A percentile compares a stretch with the other conserved stretches of the same genome.
These are phyloP conservation scores for Gadus macrocephalus DNA, from an alignment of 2,113 vertebrate species.

Conservation along the genomic window DNA sequence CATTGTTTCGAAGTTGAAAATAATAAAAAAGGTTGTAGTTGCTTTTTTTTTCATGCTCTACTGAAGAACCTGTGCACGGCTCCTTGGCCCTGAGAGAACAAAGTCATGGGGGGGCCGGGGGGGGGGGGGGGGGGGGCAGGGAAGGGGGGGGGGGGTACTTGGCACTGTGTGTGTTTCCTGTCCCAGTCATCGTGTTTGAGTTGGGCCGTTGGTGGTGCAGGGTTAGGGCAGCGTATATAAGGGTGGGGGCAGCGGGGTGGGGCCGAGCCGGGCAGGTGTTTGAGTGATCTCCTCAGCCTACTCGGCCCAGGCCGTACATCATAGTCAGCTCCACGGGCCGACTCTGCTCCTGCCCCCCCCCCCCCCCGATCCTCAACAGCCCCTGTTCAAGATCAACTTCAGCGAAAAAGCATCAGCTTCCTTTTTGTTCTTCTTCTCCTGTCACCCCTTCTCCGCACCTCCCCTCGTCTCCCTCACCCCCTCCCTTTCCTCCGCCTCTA, in stretches of 20 bases:
- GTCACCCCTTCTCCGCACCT: conserved; percentile 20
- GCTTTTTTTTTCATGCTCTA: too few relatives aligned
- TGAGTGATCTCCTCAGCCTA: conserved; percentile 53
- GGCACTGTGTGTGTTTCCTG: conserved; percentile 35
- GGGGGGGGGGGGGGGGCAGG: background rate
- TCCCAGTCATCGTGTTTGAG: conserved; percentile 60
- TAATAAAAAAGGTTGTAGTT: too few relatives aligned
- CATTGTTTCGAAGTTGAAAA: too few relatives aligned
- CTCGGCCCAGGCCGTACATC: conserved; percentile 60
- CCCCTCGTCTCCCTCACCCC: conserved; percentile 5
- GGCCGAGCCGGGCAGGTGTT: conserved; percentile 60
- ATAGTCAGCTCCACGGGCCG: conserved; percentile 51
- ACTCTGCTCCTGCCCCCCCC: conserved; percentile 2
- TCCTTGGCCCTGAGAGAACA: background rate
- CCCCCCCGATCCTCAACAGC: too few relatives aligned
- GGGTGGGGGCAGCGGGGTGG: too few relatives aligned
- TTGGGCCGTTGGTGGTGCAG: conserved; percentile 45
- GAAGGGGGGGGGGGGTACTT: background rate
- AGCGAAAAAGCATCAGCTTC: background rate
- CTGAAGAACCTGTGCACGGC: background rate
- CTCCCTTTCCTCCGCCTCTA: conserved; percentile 14
- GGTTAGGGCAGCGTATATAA: too few relatives aligned
- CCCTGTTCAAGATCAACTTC: background rate
- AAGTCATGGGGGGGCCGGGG: background rate
- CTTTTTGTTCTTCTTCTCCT: conserved; percentile 7